phyloP scores from a whole-genome alignment of 2,888 invertebrate genomes.

The Autographa gamma region DNA sequence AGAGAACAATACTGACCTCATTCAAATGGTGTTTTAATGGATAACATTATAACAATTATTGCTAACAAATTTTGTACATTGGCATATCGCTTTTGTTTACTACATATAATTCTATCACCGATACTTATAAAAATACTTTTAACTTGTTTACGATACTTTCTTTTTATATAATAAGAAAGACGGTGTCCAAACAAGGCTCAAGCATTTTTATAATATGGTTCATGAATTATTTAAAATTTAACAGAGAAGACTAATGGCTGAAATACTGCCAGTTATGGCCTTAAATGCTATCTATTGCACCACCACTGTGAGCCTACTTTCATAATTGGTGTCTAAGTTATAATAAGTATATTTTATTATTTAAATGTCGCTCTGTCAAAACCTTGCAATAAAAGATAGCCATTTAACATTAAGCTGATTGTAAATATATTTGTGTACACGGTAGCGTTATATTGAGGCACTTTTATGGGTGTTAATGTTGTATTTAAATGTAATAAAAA shows the following conservation, averaged over 20 bases:
- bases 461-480: constrained; percentile 8
- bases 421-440: constrained; percentile 21
- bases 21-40: neutral
- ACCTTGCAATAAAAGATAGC: constrained; percentile 14
- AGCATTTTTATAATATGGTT: neutral
- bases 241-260: neutral
- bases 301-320: constrained; percentile 12
- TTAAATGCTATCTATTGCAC: constrained; percentile 11
- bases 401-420: constrained; percentile 11
- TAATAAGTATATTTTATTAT: neutral
- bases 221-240: neutral
- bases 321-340: constrained; percentile 7
- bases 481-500: constrained; percentile 14
- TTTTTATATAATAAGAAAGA: neutral
- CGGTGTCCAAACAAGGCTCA: neutral
- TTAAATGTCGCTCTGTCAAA: constrained; percentile 9
- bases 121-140: neutral
- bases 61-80: constrained; percentile 18
- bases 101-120: constrained; percentile 1
- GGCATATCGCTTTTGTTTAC: neutral
- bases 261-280: neutral
- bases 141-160: neutral
- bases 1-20: neutral
- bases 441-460: constrained; percentile 21
- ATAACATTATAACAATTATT: neutral